Conservation (phyloP, 2,113 vertebrate genomes). For the Uropsilus gracilis region DNA sequence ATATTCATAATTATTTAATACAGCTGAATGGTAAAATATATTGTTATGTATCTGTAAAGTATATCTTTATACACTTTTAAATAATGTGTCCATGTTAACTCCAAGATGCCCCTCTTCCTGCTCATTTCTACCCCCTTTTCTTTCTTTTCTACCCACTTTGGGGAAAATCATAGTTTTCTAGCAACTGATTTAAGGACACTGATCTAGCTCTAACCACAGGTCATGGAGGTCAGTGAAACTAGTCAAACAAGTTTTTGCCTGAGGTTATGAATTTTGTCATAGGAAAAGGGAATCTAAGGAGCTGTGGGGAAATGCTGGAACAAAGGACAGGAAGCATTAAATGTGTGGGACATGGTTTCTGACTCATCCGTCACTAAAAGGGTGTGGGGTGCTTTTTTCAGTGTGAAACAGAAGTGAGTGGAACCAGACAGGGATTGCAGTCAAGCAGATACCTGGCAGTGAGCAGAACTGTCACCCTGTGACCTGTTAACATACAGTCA, state of each 20-base stretch:
- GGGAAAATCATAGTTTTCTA: conserved; percentile 16
- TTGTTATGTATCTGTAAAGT: background rate
- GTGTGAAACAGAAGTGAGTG: background rate
- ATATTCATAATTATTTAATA: background rate
- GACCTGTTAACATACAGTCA: background rate
- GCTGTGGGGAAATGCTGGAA: background rate
- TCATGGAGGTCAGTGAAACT: background rate
- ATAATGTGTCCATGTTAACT: background rate
- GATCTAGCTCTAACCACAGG: background rate
- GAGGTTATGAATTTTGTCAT: background rate
- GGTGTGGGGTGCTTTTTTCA: fast-evolving
- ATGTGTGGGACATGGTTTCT: background rate
- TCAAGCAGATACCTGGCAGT: background rate
- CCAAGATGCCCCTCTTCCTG: background rate
- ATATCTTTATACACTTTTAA: background rate
- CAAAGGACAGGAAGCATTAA: background rate
- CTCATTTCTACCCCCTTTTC: background rate
- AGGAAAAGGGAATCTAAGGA: background rate
- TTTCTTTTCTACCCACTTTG: background rate
- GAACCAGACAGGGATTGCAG: background rate
- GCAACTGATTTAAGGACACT: background rate
- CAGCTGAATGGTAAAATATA: background rate
- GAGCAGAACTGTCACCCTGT: fast-evolving
- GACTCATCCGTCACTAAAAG: background rate
- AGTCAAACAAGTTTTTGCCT: conserved; percentile 35